Evolutionary conservation across 2,888 invertebrate genomes (phyloP), one percentile per base, ranked within the genome.

Genomic region (Marasmarcha lunaedactyla): DNA sequence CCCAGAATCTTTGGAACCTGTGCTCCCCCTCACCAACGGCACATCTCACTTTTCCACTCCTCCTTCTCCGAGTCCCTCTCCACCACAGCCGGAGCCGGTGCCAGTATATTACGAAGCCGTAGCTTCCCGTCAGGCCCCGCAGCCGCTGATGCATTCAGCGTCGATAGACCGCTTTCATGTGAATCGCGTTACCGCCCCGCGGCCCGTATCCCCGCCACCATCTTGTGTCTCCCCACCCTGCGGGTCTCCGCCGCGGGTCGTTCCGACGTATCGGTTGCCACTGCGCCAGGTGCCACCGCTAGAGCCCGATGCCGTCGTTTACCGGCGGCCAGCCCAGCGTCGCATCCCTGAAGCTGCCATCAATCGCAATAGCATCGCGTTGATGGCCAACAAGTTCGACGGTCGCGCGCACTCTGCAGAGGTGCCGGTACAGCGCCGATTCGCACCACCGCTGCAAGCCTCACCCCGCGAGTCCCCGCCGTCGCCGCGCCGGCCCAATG

Each of bases 311-410:
- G 40, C 48, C 76, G 25, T 30, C 2, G 30, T 30, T 2, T 30
- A 7, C 11, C 79, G 41, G 69, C 78, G 27, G 63, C 42, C 12
- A 39, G 48, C 76, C 20, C 60, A 60, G n/a, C 65, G 72, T 2
- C 71, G 76, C 38, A 58, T 63, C 12, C 61, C 71, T 1, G 72
- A 74, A 11, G 55, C 62, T 1, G 20, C 20, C 20, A 20, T 20
- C 20, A 72, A 57, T n/a, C 9, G 30, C 30, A 71, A 64, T 40
- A 71, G 77, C 30, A 81, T 79, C 42, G 76, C 77, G 3, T 69
- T 70, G 1, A 71, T 79, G 15, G 81, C 81, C 1, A 70, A 73
- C 45, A 78, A 74, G 43, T 81, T 79, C 45, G 69, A 79, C 44
- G 46, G 61, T 2, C 65, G 69, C 37, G 57, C 62, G 12, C 66